phyloP scores from a whole-genome alignment of 2,888 invertebrate genomes.

The Aphodius granarius region DNA sequence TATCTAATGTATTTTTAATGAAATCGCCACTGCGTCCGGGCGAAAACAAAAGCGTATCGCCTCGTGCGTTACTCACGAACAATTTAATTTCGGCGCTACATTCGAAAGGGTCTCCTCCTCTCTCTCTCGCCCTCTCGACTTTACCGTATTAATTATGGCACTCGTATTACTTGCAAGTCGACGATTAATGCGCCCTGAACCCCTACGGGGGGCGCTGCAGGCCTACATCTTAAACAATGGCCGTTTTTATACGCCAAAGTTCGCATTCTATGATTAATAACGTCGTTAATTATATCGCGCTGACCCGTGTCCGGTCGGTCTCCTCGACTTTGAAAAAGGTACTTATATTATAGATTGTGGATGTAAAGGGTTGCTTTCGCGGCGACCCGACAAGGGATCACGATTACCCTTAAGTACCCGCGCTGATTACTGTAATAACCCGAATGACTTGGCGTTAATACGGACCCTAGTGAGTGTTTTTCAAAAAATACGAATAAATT shows the following conservation, averaged over 20 bases:
- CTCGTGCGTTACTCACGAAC: not conserved
- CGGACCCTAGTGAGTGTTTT: no score
- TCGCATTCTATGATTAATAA: slow-evolving; percentile 4
- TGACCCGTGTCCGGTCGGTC: slow-evolving; percentile 4
- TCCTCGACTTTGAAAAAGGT: not conserved
- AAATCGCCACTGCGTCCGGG: not conserved
- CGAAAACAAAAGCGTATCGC: not conserved
- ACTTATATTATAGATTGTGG: not conserved
- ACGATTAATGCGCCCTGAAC: not conserved
- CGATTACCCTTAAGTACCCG: not conserved
- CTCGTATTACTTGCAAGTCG: not conserved
- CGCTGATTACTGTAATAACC: not conserved
- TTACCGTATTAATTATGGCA: not conserved
- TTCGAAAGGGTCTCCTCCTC: not conserved
- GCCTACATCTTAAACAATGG: not conserved
- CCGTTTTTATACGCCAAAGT: not conserved
- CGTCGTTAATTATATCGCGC: slow-evolving; percentile 7
- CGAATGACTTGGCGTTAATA: no score
- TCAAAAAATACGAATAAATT: no score
- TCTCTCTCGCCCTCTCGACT: not conserved
- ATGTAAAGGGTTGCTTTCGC: not conserved
- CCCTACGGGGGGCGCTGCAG: not conserved
- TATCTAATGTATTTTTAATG: not conserved
- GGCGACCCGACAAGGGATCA: not conserved
- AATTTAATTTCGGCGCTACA: not conserved